Evolutionary conservation across 2,888 invertebrate species (phyloP).

Genomic region (Podotricha telesiphe): DNA sequence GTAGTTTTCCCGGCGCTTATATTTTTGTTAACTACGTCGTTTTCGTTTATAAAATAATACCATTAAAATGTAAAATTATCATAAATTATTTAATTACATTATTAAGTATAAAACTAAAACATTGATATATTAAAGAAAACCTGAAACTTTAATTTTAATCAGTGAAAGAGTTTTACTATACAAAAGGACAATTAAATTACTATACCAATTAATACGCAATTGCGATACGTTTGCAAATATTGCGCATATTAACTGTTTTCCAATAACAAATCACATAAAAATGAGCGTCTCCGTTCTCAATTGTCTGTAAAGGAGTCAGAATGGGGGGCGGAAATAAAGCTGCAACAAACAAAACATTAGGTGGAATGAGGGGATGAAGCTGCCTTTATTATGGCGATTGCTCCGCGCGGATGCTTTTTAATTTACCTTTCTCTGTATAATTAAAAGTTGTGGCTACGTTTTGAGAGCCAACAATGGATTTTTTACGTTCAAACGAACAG

Average conservation of each 20-base stretch:
- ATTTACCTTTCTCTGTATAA: slow-evolving; percentile 77
- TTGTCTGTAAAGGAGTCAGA: slow-evolving; percentile 43
- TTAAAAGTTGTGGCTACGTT: slow-evolving; percentile 72
- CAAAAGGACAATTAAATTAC: neutral
- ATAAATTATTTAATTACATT: too few relatives aligned
- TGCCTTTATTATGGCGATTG: slow-evolving; percentile 62
- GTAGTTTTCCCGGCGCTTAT: neutral
- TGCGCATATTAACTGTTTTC: slow-evolving; percentile 34
- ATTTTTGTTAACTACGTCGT: slow-evolving; percentile 6
- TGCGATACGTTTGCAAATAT: slow-evolving; percentile 18
- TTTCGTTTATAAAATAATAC: too few relatives aligned
- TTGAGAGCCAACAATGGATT: slow-evolving; percentile 63
- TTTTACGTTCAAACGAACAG: slow-evolving; percentile 35
- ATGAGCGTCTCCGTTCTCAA: slow-evolving; percentile 43
- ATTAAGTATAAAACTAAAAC: neutral
- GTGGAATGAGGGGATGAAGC: slow-evolving; percentile 58
- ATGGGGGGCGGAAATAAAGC: slow-evolving; percentile 40
- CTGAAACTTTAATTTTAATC: too few relatives aligned
- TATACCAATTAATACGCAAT: slow-evolving; percentile 15
- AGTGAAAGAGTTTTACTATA: too few relatives aligned
- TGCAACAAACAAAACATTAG: slow-evolving; percentile 46
- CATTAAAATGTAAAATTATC: too few relatives aligned
- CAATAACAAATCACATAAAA: slow-evolving; percentile 43
- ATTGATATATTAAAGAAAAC: too few relatives aligned
- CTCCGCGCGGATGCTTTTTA: slow-evolving; percentile 74